Conservation (phyloP, 2,888 invertebrate genomes). For the Euspilapteryx auroguttella region DNA sequence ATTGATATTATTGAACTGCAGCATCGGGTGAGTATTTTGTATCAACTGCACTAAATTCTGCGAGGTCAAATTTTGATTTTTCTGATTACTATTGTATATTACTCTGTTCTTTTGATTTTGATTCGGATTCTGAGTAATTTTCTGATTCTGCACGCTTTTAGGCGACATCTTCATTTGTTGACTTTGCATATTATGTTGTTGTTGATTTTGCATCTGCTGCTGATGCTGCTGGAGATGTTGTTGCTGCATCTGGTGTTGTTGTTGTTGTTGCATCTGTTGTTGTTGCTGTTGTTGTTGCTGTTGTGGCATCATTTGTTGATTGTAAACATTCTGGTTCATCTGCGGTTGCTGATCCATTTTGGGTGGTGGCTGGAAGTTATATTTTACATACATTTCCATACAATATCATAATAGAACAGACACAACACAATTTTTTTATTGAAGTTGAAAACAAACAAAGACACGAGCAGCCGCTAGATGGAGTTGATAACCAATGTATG, state of each 20-base stretch:
- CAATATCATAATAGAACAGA: too few relatives aligned
- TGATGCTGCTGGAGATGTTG: conserved; percentile 8
- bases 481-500: too few relatives aligned
- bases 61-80: conserved; percentile 20
- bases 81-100: conserved; percentile 23
- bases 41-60: conserved; percentile 44
- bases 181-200: conserved; percentile 7
- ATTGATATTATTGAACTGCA: too few relatives aligned
- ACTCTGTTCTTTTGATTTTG: conserved; percentile 27
- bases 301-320: conserved; percentile 10
- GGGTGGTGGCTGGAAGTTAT: conserved; percentile 24
- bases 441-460: too few relatives aligned
- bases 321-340: too few relatives aligned
- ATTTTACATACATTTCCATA: too few relatives aligned
- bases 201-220: conserved; percentile 7
- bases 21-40: conserved; percentile 48
- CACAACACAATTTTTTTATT: too few relatives aligned
- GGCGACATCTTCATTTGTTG: conserved; percentile 12
- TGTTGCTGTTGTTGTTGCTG: conserved; percentile 5
- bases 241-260: conserved; percentile 10
- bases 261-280: conserved; percentile 9
- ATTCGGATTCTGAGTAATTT: conserved; percentile 12
- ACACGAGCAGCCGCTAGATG: too few relatives aligned
- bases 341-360: conserved; percentile 22
- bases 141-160: conserved; percentile 10